These are phyloP conservation scores for Chouioia cunea DNA, from an alignment of 2,888 invertebrate genomes.

Conservation along the genomic window DNA sequence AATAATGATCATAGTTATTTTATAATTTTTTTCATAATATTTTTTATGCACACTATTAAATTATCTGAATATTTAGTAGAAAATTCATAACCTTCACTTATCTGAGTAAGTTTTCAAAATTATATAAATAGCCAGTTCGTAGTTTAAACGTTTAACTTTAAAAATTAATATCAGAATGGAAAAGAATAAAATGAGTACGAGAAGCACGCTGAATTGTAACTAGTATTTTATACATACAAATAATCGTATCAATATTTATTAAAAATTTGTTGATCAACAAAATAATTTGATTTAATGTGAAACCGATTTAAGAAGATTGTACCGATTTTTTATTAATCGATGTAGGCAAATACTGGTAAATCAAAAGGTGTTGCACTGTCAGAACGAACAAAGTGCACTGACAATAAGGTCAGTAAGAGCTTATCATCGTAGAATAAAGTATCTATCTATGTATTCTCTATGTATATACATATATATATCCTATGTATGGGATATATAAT, in stretches of 20 bases:
- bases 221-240: no score
- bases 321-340: conserved; percentile 56
- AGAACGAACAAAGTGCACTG: conserved; percentile 77
- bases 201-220: no score
- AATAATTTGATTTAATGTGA: conserved; percentile 4
- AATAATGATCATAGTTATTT: conserved; percentile 70
- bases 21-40: conserved; percentile 90
- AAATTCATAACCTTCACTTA: conserved; percentile 87
- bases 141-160: no score
- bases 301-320: conserved; percentile 47
- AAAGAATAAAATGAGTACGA: no score
- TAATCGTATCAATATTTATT: no score
- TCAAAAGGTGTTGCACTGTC: conserved; percentile 73
- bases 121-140: no score
- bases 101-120: conserved; percentile 78
- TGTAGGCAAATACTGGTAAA: conserved; percentile 63
- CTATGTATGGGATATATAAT: no score
- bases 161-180: no score
- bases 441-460: no score
- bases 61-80: conserved; percentile 92
- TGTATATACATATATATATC: no score
- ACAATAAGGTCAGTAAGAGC: conserved; percentile 70
- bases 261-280: conserved; percentile 5
- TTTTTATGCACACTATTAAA: conserved; percentile 83
- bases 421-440: not conserved